Conservation (phyloP, 1,140 invertebrate species). For the Neodiprion pinetum region DNA sequence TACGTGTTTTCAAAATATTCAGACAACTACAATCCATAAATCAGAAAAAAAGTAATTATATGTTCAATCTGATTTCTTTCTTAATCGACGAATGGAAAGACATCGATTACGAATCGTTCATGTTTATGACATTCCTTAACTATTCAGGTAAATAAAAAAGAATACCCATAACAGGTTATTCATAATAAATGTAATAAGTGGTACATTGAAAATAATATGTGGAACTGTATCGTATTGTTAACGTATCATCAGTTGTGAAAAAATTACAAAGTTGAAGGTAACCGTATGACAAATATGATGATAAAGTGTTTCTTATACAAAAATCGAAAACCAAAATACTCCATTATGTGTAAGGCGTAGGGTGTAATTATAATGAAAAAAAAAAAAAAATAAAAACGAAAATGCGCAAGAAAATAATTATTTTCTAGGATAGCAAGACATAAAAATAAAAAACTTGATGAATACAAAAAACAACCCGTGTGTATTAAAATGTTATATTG, state of each 20-base stretch:
- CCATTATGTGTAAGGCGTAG: slow-evolving; percentile 38
- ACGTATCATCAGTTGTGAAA: background rate
- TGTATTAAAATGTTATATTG: slow-evolving; percentile 1
- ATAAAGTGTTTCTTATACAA: slow-evolving; percentile 6
- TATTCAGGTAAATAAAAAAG: too few relatives aligned
- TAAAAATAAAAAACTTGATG: slow-evolving; percentile 32
- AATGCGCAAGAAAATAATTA: slow-evolving; percentile 12
- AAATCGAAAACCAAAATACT: slow-evolving; percentile 46
- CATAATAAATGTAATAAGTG: too few relatives aligned
- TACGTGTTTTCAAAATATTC: too few relatives aligned
- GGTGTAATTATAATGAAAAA: slow-evolving; percentile 29
- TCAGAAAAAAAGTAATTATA: too few relatives aligned
- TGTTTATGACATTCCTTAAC: too few relatives aligned
- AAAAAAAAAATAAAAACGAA: background rate
- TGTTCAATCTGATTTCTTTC: too few relatives aligned
- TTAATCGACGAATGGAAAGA: too few relatives aligned
- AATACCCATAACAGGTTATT: too few relatives aligned
- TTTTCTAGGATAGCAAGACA: background rate
- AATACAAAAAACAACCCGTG: slow-evolving; percentile 14
- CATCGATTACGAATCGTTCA: too few relatives aligned
- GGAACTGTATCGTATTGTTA: background rate
- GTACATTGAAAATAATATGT: background rate
- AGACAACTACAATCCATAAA: too few relatives aligned
- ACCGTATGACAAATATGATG: background rate
- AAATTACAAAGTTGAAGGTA: background rate